Percentiles rank a stretch among this genome's conserved stretches.
phyloP scores from a whole-genome alignment of 2,113 vertebrate species.

The Grammomys surdaster region DNA sequence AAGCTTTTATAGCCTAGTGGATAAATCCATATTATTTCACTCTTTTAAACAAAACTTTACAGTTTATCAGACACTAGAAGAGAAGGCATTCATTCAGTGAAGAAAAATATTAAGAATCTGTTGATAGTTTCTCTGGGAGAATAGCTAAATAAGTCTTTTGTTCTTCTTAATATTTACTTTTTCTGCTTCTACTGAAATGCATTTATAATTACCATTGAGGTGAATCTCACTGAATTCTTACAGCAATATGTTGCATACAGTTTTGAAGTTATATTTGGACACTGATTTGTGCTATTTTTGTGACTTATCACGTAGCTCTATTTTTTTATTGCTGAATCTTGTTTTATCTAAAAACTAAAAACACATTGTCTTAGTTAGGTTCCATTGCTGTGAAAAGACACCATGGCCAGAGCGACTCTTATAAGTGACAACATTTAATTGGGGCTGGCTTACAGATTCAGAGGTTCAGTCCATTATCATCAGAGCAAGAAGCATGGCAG shows the following conservation, averaged over 20 bases:
- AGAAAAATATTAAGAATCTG: neutral
- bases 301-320: neutral
- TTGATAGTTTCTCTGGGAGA: neutral
- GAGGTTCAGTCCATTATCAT: too few relatives aligned
- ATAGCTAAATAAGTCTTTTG: neutral
- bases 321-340: neutral
- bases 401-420: too few relatives aligned
- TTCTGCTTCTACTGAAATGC: neutral
- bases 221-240: neutral
- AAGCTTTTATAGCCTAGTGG: neutral
- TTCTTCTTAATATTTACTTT: neutral
- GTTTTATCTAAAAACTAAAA: conserved; percentile 20
- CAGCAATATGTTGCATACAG: neutral
- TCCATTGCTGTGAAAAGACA: too few relatives aligned
- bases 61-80: neutral
- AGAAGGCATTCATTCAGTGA: neutral
- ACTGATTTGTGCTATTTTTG: neutral
- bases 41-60: neutral
- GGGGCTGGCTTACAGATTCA: too few relatives aligned
- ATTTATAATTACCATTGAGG: neutral
- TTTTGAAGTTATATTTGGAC: neutral
- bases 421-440: too few relatives aligned
- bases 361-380: neutral
- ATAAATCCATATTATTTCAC: conserved; percentile 15
- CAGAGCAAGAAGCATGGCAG: too few relatives aligned